These are phyloP conservation scores for Drosophila austrosaltans DNA, from an alignment of 2,888 invertebrate species.

Conservation along the genomic window DNA sequence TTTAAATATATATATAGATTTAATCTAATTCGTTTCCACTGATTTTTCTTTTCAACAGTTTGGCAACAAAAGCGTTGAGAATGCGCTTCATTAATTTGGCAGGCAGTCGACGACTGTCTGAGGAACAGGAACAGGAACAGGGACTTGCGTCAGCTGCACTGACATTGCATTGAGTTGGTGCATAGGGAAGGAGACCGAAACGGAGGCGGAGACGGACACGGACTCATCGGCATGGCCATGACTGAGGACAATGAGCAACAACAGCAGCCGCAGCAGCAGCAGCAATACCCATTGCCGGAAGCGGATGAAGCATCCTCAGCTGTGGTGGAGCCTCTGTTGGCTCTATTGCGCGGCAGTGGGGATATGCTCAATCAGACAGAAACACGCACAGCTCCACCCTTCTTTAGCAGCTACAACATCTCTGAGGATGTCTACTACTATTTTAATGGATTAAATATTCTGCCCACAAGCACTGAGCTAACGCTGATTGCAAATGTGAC, in stretches of 20 bases:
- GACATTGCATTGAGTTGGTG: conserved; percentile 46
- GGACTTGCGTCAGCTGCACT: conserved; percentile 45
- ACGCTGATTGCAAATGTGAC: conserved; percentile 47
- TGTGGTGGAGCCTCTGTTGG: conserved; percentile 58
- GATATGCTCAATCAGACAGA: conserved; percentile 68
- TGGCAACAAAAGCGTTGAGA: conserved; percentile 35
- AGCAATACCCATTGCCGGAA: conserved; percentile 62
- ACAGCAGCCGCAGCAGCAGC: not conserved
- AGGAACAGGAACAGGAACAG: conserved; percentile 46
- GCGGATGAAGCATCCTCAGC: conserved; percentile 65
- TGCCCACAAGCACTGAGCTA: conserved; percentile 57
- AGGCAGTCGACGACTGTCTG: conserved; percentile 47
- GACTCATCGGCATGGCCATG: conserved; percentile 42
- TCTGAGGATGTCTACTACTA: conserved; percentile 82
- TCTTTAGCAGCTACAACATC: conserved; percentile 82
- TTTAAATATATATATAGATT: not conserved
- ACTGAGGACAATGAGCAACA: conserved; percentile 73
- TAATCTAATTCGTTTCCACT: conserved; percentile 1
- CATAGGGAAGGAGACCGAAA: not conserved
- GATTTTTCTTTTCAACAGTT: conserved; percentile 22
- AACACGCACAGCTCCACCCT: conserved; percentile 56
- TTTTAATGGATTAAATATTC: conserved; percentile 77
- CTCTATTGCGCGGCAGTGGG: conserved; percentile 51
- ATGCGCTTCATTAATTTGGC: conserved; percentile 59
- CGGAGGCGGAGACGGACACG: not conserved